A percentile compares a stretch with the other conserved stretches of the same genome.
phyloP scores from a whole-genome alignment of 2,888 invertebrate species.

The Antheraea assamensis region DNA sequence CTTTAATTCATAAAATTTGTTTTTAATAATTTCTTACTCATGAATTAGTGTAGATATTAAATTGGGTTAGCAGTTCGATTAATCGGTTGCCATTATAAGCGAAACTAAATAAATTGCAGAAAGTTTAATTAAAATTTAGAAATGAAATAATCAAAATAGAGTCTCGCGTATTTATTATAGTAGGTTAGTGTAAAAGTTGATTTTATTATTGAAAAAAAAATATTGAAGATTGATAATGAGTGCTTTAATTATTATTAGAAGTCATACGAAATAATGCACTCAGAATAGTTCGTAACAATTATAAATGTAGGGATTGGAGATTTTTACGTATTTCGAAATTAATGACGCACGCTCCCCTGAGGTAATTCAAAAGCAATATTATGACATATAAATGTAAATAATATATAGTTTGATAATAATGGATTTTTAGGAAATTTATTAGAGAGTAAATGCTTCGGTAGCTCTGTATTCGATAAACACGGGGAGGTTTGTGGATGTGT shows the following conservation, averaged over 20 bases:
- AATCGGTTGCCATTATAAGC: constrained; percentile 51
- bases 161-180: constrained; percentile 70
- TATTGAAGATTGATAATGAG: constrained; percentile 73
- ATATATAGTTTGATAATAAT: constrained; percentile 80
- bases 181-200: constrained; percentile 63
- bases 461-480: constrained; percentile 60
- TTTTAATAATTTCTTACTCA: constrained; percentile 15
- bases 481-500: constrained; percentile 70
- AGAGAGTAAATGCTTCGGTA: constrained; percentile 75
- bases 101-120: constrained; percentile 51
- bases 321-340: constrained; percentile 71
- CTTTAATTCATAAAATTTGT: constrained; percentile 24
- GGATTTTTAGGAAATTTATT: constrained; percentile 80
- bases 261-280: constrained; percentile 69
- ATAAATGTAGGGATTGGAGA: constrained; percentile 75
- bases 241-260: constrained; percentile 76
- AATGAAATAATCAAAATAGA: constrained; percentile 71
- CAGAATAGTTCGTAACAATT: constrained; percentile 69
- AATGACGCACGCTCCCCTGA: constrained; percentile 78
- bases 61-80: constrained; percentile 23
- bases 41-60: constrained; percentile 25
- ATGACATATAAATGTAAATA: constrained; percentile 81
- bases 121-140: constrained; percentile 64
- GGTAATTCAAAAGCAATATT: constrained; percentile 81
- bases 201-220: constrained; percentile 58